Evolutionary conservation across 2,113 vertebrate genomes (phyloP).

Genomic region (Sphaerodactylus townsendi): DNA sequence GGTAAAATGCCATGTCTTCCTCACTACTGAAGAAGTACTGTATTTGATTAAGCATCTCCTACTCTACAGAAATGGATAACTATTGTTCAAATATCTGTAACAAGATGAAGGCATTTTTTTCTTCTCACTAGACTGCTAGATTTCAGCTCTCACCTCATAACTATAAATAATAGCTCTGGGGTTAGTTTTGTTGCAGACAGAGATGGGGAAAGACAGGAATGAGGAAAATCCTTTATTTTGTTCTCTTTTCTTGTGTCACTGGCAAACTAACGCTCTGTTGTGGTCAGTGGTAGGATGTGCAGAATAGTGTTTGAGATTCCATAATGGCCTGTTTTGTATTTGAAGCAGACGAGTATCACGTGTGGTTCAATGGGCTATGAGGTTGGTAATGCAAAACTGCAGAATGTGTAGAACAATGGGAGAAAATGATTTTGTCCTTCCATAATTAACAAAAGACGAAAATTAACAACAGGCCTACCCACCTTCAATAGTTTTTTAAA

Average conservation of each 20-base stretch:
- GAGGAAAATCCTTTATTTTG: conserved; percentile 44
- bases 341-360: conserved; percentile 50
- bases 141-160: conserved; percentile 73
- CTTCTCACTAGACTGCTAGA: conserved; percentile 71
- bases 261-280: conserved; percentile 66
- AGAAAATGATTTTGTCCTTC: conserved; percentile 42
- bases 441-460: conserved; percentile 39
- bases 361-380: conserved; percentile 16
- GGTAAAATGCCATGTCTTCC: conserved; percentile 34
- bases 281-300: conserved; percentile 69
- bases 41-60: conserved; percentile 53
- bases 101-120: conserved; percentile 58
- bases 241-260: neutral
- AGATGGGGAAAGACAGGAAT: conserved; percentile 54
- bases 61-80: conserved; percentile 39
- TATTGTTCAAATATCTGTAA: conserved; percentile 54
- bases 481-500: conserved; percentile 18
- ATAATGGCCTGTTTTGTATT: conserved; percentile 67
- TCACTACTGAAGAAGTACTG: conserved; percentile 26
- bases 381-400: conserved; percentile 57
- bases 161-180: conserved; percentile 69
- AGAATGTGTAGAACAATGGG: conserved; percentile 51
- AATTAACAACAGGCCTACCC: conserved; percentile 30
- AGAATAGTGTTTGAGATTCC: conserved; percentile 62
- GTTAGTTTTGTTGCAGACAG: conserved; percentile 54